Conservation (phyloP, 1,140 invertebrate genomes). For the Apis cerana region DNA sequence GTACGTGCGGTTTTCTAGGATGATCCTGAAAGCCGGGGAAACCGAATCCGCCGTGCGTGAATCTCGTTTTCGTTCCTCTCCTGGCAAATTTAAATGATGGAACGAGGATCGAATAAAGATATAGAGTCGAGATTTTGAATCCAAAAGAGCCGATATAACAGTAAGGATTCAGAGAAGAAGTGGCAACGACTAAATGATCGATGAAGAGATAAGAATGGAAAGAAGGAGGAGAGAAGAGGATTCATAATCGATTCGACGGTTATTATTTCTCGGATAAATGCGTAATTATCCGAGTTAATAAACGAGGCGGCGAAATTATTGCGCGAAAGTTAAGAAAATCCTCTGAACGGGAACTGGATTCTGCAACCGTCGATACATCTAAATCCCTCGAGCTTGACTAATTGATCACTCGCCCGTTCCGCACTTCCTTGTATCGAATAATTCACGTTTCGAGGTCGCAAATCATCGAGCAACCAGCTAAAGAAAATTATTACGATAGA, state of each 20-base stretch:
- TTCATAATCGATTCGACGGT: slow-evolving; percentile 9
- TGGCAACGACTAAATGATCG: no score
- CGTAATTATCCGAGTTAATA: slow-evolving; percentile 49
- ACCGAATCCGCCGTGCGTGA: background rate
- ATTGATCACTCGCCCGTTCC: background rate
- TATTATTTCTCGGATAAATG: slow-evolving; percentile 47
- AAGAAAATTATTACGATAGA: background rate
- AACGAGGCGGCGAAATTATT: background rate
- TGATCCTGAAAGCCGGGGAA: slow-evolving; percentile 33
- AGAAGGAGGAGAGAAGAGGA: background rate
- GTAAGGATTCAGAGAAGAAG: no score
- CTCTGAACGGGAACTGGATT: background rate
- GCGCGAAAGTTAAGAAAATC: background rate
- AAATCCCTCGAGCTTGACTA: slow-evolving; percentile 1
- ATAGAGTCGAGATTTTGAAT: no score
- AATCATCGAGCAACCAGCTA: slow-evolving; percentile 17
- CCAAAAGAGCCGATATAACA: no score
- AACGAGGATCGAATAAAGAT: no score
- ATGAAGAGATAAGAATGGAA: no score
- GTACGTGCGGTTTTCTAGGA: slow-evolving; percentile 23
- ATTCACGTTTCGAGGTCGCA: background rate
- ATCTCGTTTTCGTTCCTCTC: no score
- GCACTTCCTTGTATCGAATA: background rate
- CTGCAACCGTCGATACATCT: background rate
- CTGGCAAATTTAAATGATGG: background rate